Conservation (phyloP, 2,113 vertebrate genomes). For the Tenebrosternarchus preto region DNA sequence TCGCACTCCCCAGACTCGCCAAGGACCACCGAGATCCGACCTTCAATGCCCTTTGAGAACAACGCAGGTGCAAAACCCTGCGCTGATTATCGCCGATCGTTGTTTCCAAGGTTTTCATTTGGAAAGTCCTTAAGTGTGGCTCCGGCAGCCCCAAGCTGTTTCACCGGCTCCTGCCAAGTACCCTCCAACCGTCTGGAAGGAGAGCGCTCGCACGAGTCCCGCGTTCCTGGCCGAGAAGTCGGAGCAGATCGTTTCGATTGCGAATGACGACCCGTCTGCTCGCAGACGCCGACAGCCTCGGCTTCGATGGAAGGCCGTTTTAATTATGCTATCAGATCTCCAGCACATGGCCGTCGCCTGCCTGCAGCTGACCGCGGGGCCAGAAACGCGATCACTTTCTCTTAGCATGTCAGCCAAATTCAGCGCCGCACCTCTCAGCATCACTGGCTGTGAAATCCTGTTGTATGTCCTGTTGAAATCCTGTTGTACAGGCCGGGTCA, state of each 20-base stretch:
- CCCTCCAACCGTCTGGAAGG: background rate
- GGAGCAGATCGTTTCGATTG: constrained; percentile 6
- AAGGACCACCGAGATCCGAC: background rate
- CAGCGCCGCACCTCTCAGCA: background rate
- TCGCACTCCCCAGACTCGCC: background rate
- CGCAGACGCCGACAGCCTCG: background rate
- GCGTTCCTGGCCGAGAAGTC: constrained; percentile 29
- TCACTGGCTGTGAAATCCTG: background rate
- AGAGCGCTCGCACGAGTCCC: background rate
- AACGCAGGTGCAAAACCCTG: background rate
- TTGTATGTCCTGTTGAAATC: constrained; percentile 1
- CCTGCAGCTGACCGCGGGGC: background rate
- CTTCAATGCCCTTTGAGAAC: background rate
- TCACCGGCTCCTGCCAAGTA: constrained; percentile 10
- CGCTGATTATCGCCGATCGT: background rate
- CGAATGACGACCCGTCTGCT: background rate
- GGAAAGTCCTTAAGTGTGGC: constrained; percentile 9
- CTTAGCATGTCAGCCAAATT: background rate
- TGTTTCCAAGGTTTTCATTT: background rate
- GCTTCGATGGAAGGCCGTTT: constrained; percentile 6
- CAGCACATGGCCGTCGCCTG: constrained; percentile 1
- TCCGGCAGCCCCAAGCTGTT: constrained; percentile 16
- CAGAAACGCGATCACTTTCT: background rate
- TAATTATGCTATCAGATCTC: constrained; percentile 14
- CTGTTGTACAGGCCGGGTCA: constrained; percentile 8